phyloP scores from a whole-genome alignment of 1,140 invertebrate genomes.

The Apis florea region DNA sequence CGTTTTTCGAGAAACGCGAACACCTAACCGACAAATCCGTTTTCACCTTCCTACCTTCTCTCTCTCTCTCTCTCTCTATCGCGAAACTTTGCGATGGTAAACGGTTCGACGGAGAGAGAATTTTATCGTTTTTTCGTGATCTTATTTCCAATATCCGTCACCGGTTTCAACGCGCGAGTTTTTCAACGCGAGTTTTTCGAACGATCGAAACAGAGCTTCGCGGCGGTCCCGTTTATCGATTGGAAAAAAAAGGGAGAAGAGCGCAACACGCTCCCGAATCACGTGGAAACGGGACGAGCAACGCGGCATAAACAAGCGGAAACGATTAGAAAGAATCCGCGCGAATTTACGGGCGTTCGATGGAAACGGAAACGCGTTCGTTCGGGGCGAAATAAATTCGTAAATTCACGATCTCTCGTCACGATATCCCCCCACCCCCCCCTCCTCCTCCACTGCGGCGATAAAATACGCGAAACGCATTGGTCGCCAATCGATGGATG shows the following conservation, averaged over 20 bases:
- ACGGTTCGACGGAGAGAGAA: neutral
- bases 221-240: too few species aligned
- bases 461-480: constrained; percentile 19
- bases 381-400: constrained; percentile 5
- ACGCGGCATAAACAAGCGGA: constrained; percentile 24
- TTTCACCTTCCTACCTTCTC: neutral
- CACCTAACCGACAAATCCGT: neutral
- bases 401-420: constrained; percentile 1
- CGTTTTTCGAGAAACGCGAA: too few species aligned
- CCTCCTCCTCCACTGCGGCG: neutral
- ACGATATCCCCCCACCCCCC: neutral
- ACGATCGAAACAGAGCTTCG: too few species aligned
- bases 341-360: constrained; percentile 5
- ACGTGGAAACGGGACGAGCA: neutral
- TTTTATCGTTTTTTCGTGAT: too few species aligned
- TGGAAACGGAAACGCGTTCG: constrained; percentile 15
- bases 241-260: neutral
- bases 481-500: neutral
- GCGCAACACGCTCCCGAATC: too few species aligned
- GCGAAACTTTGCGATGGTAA: neutral
- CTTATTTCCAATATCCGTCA: too few species aligned
- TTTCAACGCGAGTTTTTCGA: too few species aligned
- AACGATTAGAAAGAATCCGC: constrained; percentile 27
- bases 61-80: too few species aligned
- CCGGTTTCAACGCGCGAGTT: too few species aligned